These are phyloP conservation scores for Drosophila recens DNA, from an alignment of 2,888 invertebrate species.

Conservation along the genomic window DNA sequence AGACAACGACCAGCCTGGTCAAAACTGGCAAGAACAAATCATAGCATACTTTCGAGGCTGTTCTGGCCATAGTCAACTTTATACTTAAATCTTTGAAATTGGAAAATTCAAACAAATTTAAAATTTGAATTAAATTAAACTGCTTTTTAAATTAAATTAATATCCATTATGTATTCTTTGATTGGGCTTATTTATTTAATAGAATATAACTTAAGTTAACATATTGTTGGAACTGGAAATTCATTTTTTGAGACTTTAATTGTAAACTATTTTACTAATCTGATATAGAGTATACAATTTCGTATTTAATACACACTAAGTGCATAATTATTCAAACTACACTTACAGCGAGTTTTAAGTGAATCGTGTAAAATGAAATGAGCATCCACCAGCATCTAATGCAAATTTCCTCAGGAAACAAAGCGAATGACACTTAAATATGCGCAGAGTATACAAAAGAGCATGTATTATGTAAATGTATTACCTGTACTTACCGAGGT, in stretches of 20 bases:
- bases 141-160: too few species aligned
- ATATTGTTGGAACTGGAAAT: too few species aligned
- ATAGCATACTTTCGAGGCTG: conserved; percentile 15
- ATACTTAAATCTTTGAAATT: too few species aligned
- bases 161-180: too few species aligned
- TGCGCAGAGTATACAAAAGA: conserved; percentile 12
- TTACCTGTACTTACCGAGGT: conserved; percentile 36
- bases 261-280: too few species aligned
- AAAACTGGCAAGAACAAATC: not conserved
- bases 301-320: not conserved
- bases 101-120: too few species aligned
- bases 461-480: conserved; percentile 12
- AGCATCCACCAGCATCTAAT: conserved; percentile 46
- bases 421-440: conserved; percentile 48
- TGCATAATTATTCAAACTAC: conserved; percentile 42
- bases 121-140: too few species aligned
- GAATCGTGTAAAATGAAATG: conserved; percentile 39
- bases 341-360: conserved; percentile 18
- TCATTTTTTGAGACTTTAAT: too few species aligned
- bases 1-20: not conserved
- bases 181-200: too few species aligned
- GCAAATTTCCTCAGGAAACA: conserved; percentile 70
- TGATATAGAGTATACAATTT: not conserved
- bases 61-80: not conserved
- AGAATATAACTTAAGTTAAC: too few species aligned